Evolutionary conservation across 2,888 invertebrate species (phyloP), one percentile per base, ranked within the genome.

Genomic region (Alcis repandata): DNA sequence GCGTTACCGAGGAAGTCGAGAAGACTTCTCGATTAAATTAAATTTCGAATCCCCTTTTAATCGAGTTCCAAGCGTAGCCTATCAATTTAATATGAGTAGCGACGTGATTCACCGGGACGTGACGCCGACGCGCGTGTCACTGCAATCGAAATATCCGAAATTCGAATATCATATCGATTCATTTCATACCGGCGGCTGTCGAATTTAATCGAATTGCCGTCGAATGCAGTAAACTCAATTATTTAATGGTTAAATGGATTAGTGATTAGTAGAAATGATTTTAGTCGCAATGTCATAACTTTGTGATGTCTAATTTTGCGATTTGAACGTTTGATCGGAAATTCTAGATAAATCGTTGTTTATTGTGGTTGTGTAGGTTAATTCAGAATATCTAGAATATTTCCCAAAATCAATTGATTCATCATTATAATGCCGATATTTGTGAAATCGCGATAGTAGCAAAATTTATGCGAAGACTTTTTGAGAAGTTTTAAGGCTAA

Each of bases 141-240:
- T 69, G 68, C 72, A 69, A 69, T 70, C 27, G 54, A 62, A 72
- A 74, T 72, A 67, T 63, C 70, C 33, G 52, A 62, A 71, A 74
- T 72, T 65, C 64, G 67, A 77, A 78, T 76, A 71, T 74, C 65
- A 68, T 70, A 71, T 56, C 38, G 45, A 63, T 46, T 59, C 40
- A 51, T 36, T 65, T 57, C 41, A 56, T 62, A 51, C 68, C 62
- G n/a, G 27, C 27, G 54, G 74, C 72, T 73, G 71, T 68, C 58
- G 64, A 59, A 69, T 69, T 27, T 27, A 63, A 70, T 74, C 68
- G 51, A 70, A 60, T 69, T 68, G 43, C 67, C 41, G 54, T 52
- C 62, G 53, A 36, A 36, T 49, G 58, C 48, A 57, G 57, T 57
- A 32, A 61, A 59, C 70, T 43, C 36, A 66, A 67, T 69, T 61